Percentiles rank a stretch among this genome's conserved stretches.
These are phyloP conservation scores for Oxycera nigricornis DNA, from an alignment of 2,888 invertebrate species.

Conservation along the genomic window DNA sequence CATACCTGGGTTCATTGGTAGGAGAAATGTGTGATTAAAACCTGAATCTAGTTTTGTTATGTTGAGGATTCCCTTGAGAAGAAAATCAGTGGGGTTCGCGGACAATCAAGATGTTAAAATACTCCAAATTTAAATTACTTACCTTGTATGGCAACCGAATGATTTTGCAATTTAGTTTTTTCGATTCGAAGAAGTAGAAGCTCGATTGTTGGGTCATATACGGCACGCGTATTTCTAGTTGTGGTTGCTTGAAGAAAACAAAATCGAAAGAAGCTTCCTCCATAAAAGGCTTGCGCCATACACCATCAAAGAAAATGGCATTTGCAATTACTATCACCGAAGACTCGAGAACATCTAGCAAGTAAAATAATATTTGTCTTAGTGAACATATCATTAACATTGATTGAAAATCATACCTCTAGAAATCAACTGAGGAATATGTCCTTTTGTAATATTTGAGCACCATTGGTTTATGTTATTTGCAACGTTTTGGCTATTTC, in stretches of 20 bases:
- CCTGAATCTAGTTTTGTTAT: no score
- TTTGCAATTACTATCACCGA: conserved; percentile 75
- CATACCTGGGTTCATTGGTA: no score
- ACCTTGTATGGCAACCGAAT: conserved; percentile 77
- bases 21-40: no score
- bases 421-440: conserved; percentile 71
- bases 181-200: conserved; percentile 71
- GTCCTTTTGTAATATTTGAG: conserved; percentile 74
- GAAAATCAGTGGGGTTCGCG: no score
- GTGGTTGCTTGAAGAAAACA: conserved; percentile 68
- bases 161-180: conserved; percentile 72
- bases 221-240: conserved; percentile 63
- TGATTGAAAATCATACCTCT: conserved; percentile 64
- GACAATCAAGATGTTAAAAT: no score
- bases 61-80: no score
- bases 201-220: conserved; percentile 76
- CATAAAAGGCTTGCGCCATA: conserved; percentile 76
- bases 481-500: conserved; percentile 65
- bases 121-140: no score
- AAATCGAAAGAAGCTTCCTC: conserved; percentile 67
- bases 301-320: conserved; percentile 82
- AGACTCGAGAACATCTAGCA: conserved; percentile 67
- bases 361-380: no score
- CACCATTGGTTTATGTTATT: conserved; percentile 82
- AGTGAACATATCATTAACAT: no score